Base-by-base conservation (phyloP, 2,113 vertebrate species). In the Origma solitaria region DNA sequence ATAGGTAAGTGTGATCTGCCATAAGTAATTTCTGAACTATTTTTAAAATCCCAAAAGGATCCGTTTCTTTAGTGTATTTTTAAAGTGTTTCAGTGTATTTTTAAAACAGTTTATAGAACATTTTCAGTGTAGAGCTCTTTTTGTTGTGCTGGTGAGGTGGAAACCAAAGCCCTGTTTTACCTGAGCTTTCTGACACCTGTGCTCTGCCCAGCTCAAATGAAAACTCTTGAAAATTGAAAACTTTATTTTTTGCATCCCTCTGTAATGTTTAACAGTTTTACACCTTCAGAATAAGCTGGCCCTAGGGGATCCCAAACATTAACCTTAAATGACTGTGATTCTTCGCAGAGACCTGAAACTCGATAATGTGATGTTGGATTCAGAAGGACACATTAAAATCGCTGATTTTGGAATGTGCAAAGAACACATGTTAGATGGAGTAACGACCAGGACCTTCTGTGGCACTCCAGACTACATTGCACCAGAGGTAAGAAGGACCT, bases 401-500 rank as follows among this genome's bases (percentile, higher is more conserved):
- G 99, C 99, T 30, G 99, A 99, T 96, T 99, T 99, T 50, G 99
- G 99, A 78, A 99, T 99, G 99, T 99, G 99, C 95, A 99, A 99
- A 96, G 99, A 99, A 28, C 99, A 98, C 90, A 99, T 99, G 98
- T n/a, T 81, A 27, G 98, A 99, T 1, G 98, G 98, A 30, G 98
- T 99, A 86, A 98, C 97, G 12, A 99, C 99, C 4, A 98, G 99
- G 95, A 99, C 99, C 79, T 99, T 99, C 98, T 99, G 99, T 31
- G 99, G 99, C 77, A 99, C 99, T 78, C 99, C 99, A 5, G 99
- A 99, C 97, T 99, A 99, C 97, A 99, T 99, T 21, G 99, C 99
- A 60, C 99, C 99, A 3, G 99, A 99, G 99, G 99, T 99, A 97
- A 97, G 88, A 53, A 81, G 57, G 64, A 60, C 40, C 47, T 75